Conservation (phyloP, 1,140 invertebrate species). For the Scaptomyza hsui region DNA sequence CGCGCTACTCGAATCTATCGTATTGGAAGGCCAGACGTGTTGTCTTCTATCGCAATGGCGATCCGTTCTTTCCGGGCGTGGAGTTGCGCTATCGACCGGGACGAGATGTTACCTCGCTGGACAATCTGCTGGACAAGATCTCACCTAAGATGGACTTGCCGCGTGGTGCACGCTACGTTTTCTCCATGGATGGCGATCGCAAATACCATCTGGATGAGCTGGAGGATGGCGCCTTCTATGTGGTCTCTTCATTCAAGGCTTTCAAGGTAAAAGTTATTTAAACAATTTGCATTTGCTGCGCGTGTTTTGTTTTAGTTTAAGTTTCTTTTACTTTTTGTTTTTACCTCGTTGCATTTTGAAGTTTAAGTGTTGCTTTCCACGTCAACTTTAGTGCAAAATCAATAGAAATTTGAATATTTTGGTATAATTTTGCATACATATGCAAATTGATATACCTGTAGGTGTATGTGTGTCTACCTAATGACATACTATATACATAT, state of each 20-base stretch:
- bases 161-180: slow-evolving; percentile 94
- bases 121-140: slow-evolving; percentile 92
- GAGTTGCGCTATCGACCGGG: slow-evolving; percentile 95
- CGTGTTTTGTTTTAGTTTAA: slow-evolving; percentile 10
- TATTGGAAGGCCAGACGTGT: slow-evolving; percentile 94
- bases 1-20: slow-evolving; percentile 91
- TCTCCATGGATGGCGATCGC: slow-evolving; percentile 94
- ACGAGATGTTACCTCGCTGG: slow-evolving; percentile 93
- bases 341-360: slow-evolving; percentile 42
- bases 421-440: slow-evolving; percentile 66
- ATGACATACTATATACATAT: slow-evolving; percentile 20
- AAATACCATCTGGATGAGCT: slow-evolving; percentile 93
- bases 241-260: slow-evolving; percentile 95
- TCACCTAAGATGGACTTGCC: slow-evolving; percentile 92
- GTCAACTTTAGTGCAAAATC: slow-evolving; percentile 65
- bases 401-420: slow-evolving; percentile 83
- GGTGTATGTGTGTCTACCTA: slow-evolving; percentile 24
- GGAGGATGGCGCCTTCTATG: slow-evolving; percentile 94
- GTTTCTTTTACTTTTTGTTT: slow-evolving; percentile 31
- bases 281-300: slow-evolving; percentile 33
- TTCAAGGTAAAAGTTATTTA: slow-evolving; percentile 90
- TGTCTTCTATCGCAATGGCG: slow-evolving; percentile 96
- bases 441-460: slow-evolving; percentile 18
- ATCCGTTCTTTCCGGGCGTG: slow-evolving; percentile 94
- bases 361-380: slow-evolving; percentile 67